Evolutionary conservation across 2,888 invertebrate species (phyloP).

Genomic region (Eupsilia transversa): DNA sequence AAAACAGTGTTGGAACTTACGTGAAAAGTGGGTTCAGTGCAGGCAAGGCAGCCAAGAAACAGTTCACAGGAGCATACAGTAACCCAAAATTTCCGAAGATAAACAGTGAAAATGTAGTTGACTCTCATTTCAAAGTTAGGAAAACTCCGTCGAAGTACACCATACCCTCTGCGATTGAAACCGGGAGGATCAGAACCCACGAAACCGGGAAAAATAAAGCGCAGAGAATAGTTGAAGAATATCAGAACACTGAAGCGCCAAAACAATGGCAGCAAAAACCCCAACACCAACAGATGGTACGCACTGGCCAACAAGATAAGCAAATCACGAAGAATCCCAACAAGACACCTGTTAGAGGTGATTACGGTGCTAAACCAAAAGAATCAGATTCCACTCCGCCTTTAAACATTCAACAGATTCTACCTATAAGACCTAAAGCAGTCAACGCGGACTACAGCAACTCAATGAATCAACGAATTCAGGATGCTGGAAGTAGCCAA

Average conservation of each 20-base stretch:
- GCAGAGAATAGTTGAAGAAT: constrained; percentile 43
- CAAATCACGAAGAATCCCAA: constrained; percentile 29
- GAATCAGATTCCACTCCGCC: constrained; percentile 16
- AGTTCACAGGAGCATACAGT: constrained; percentile 65
- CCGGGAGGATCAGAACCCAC: constrained; percentile 4
- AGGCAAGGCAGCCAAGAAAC: constrained; percentile 65
- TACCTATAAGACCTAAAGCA: constrained; percentile 52
- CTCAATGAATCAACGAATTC: constrained; percentile 42
- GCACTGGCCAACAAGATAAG: constrained; percentile 17
- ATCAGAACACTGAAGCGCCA: constrained; percentile 49
- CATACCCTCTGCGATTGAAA: constrained; percentile 33
- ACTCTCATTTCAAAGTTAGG: constrained; percentile 75
- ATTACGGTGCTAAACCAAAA: constrained; percentile 32
- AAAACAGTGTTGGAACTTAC: constrained; percentile 63
- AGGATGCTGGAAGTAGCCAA: constrained; percentile 9
- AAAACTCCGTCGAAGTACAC: constrained; percentile 60
- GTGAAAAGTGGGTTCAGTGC: constrained; percentile 61
- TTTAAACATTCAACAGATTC: constrained; percentile 30
- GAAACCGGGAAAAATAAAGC: constrained; percentile 21
- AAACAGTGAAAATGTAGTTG: constrained; percentile 71
- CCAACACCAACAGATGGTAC: constrained; percentile 31
- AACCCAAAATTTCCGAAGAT: constrained; percentile 66
- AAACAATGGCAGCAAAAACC: constrained; percentile 41
- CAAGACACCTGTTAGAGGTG: constrained; percentile 18
- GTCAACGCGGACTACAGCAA: constrained; percentile 49